phyloP scores from a whole-genome alignment of 2,113 vertebrate species.

The Ibidorhyncha struthersii region DNA sequence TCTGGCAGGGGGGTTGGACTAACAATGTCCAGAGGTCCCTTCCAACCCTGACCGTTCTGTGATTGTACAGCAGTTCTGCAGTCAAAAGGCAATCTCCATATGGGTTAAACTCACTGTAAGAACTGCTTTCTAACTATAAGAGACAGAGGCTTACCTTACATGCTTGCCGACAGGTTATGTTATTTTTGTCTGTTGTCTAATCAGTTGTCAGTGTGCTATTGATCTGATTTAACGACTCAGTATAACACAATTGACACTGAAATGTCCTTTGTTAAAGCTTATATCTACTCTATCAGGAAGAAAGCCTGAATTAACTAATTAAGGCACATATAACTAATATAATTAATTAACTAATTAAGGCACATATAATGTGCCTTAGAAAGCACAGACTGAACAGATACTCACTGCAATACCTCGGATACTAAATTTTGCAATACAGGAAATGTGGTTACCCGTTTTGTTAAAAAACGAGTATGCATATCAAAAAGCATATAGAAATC shows the following conservation, averaged over 20 bases:
- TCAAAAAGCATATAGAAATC: background rate
- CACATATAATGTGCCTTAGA: too few relatives aligned
- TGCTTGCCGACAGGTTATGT: background rate
- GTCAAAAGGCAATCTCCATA: background rate
- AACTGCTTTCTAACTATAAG: background rate
- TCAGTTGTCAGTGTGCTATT: background rate
- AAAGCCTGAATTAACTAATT: background rate
- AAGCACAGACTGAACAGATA: background rate
- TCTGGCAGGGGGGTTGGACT: too few relatives aligned
- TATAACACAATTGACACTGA: background rate
- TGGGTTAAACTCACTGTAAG: background rate
- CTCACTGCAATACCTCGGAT: accelerated
- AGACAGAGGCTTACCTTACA: background rate
- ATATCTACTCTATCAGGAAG: background rate
- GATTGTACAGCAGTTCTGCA: background rate
- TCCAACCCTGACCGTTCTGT: too few relatives aligned
- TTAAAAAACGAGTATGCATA: background rate
- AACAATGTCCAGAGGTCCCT: too few relatives aligned
- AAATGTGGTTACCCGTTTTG: background rate
- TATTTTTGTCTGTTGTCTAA: background rate
- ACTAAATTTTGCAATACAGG: background rate
- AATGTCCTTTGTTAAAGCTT: background rate
- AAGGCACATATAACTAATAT: too few relatives aligned
- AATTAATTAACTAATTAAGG: too few relatives aligned
- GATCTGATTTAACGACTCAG: background rate